A percentile compares a stretch with the other conserved stretches of the same genome.
Evolutionary conservation across 2,113 vertebrate genomes (phyloP).

Genomic region (Lophochroa leadbeateri): DNA sequence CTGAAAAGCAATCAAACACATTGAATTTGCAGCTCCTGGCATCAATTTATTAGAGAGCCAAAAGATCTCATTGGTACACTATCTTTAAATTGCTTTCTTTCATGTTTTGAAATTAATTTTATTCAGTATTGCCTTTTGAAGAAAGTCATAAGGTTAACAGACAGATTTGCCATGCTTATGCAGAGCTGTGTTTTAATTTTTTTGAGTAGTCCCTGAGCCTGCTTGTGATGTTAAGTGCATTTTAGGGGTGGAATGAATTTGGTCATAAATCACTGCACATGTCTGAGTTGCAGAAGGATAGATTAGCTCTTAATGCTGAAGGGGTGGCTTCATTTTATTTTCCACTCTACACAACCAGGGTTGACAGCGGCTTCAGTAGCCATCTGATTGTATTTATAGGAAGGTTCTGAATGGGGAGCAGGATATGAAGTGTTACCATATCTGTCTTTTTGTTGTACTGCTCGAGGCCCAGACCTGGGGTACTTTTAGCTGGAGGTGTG

Average conservation of each 20-base stretch:
- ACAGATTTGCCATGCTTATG: not conserved
- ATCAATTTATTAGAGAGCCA: not conserved
- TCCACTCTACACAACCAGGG: not conserved
- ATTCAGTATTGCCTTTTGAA: not conserved
- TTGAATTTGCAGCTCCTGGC: not conserved
- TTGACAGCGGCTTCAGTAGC: not conserved
- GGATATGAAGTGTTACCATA: not conserved
- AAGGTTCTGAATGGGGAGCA: not conserved
- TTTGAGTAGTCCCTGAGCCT: not conserved
- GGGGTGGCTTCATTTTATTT: not conserved
- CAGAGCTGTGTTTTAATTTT: not conserved
- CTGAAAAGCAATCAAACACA: not conserved
- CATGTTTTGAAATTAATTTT: not conserved
- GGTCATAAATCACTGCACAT: not conserved
- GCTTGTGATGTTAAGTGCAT: not conserved
- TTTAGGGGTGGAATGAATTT: not conserved
- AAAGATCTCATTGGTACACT: not conserved
- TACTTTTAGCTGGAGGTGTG: not conserved
- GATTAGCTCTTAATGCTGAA: constrained; percentile 2
- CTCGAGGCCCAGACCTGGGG: not conserved
- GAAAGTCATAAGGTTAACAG: not conserved
- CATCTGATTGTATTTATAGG: not conserved
- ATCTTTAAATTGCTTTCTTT: not conserved
- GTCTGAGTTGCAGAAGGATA: not conserved
- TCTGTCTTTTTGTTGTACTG: not conserved